Evolutionary conservation across 2,797 vertebrate genomes (phyloP).

Genomic region (Sebastes nivosus): DNA sequence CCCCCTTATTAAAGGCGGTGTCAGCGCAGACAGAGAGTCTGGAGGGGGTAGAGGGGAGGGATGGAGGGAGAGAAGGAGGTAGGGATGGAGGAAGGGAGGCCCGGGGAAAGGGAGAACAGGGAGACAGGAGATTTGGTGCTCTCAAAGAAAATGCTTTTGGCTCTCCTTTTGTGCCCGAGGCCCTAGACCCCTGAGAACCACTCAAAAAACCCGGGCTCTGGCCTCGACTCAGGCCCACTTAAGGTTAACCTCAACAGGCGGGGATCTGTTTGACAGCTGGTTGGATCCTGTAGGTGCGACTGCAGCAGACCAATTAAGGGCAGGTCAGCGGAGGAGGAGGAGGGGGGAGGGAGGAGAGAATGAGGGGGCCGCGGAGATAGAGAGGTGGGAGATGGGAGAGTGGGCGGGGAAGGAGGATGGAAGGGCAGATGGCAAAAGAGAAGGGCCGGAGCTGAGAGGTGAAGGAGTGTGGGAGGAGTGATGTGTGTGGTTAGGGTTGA

Average conservation of each 20-base stretch:
- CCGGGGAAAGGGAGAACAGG: conserved; percentile 55
- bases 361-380: conserved; percentile 11
- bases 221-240: conserved; percentile 64
- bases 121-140: conserved; percentile 66
- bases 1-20: conserved; percentile 79
- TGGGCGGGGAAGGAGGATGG: background rate
- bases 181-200: conserved; percentile 67
- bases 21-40: conserved; percentile 82
- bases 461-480: background rate
- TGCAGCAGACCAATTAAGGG: conserved; percentile 47
- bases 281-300: conserved; percentile 55
- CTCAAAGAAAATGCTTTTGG: conserved; percentile 70
- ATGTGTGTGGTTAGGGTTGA: background rate
- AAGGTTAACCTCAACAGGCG: conserved; percentile 65
- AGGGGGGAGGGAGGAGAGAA: conserved; percentile 1
- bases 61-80: conserved; percentile 42
- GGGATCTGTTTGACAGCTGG: conserved; percentile 65
- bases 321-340: conserved; percentile 36
- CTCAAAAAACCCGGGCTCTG: conserved; percentile 49
- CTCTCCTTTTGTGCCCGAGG: conserved; percentile 68
- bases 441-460: background rate
- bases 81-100: conserved; percentile 58
- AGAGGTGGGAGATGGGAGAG: conserved; percentile 22
- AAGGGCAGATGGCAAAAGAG: conserved; percentile 10
- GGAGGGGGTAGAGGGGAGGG: conserved; percentile 62